Evolutionary conservation across 2,888 invertebrate genomes (phyloP), one percentile per base, ranked within the genome.

Genomic region (Augochlorella aurata): DNA sequence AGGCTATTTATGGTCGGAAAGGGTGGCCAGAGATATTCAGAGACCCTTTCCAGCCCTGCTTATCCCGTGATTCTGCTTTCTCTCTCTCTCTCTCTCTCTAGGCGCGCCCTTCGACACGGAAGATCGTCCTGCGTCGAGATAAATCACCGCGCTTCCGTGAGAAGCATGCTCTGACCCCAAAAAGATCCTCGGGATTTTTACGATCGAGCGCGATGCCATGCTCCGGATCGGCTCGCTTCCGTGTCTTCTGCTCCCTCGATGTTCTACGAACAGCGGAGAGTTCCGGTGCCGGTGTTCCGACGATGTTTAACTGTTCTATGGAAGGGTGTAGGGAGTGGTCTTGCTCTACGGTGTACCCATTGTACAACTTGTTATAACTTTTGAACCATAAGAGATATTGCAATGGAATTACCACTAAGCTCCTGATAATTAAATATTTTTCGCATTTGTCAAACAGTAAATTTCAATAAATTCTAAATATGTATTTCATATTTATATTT

Each of bases 1-100:
- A 85, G 89, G 83, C 90, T 91, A 92, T 92, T 92, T 91, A 91
- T 87, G 90, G 87, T 83, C 80, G 73, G 77, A 85, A 81, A 79
- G 80, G 84, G 68, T 70, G 78, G 74, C 69, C 50, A 77, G 80
- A 83, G 80, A 83, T 80, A 72, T 79, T 71, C 66, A 24, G 69
- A 70, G 70, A 58, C 82, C 70, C 66, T 65, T 70, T 29, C 58
- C 21, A n/a, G 66, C 67, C 73, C 69, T 38, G 79, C 45, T 74
- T 67, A 79, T 74, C 74, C 79, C 18, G 52, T 66, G 73, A 72
- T 63, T 63, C 75, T 45, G 3, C 70, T 58, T 44, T 74, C 81
- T 75, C 74, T 38, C 38, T 38, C 38, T 38, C 38, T 38, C 38
- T 38, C 38, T 38, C 38, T 38, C 38, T 5, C 38, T 38, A 0